These are phyloP conservation scores for Adelosebastes latens DNA, from an alignment of 2,797 vertebrate species.

Conservation along the genomic window DNA sequence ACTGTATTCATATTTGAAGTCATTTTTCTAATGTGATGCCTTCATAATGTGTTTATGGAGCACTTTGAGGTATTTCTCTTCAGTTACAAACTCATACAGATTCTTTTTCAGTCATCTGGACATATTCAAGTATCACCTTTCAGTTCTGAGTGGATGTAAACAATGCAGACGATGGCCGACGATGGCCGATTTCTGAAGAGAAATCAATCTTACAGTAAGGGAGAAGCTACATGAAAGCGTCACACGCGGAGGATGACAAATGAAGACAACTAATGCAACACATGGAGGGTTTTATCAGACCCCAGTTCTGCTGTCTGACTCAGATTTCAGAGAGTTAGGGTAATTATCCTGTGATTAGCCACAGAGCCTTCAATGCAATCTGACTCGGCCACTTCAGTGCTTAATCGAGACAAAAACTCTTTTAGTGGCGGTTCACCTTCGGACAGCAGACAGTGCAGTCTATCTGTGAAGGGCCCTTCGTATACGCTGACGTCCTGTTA, in stretches of 20 bases:
- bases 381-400: neutral
- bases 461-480: neutral
- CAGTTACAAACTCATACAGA: neutral
- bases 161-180: neutral
- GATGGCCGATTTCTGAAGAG: too few relatives aligned
- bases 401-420: slow-evolving; percentile 6
- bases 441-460: neutral
- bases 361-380: neutral
- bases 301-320: neutral
- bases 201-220: neutral
- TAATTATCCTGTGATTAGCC: slow-evolving; percentile 18
- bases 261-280: neutral
- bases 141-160: slow-evolving; percentile 3
- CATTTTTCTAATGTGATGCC: neutral
- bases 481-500: neutral
- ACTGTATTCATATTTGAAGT: neutral
- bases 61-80: neutral
- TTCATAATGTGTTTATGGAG: neutral
- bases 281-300: neutral
- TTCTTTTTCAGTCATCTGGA: neutral
- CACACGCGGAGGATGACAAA: neutral
- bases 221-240: neutral
- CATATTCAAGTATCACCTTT: slow-evolving; percentile 21
- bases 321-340: neutral
- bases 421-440: neutral